A percentile compares a stretch with the other conserved stretches of the same genome.
Evolutionary conservation across 2,888 invertebrate species (phyloP).

Genomic region (Coleophora deauratella): DNA sequence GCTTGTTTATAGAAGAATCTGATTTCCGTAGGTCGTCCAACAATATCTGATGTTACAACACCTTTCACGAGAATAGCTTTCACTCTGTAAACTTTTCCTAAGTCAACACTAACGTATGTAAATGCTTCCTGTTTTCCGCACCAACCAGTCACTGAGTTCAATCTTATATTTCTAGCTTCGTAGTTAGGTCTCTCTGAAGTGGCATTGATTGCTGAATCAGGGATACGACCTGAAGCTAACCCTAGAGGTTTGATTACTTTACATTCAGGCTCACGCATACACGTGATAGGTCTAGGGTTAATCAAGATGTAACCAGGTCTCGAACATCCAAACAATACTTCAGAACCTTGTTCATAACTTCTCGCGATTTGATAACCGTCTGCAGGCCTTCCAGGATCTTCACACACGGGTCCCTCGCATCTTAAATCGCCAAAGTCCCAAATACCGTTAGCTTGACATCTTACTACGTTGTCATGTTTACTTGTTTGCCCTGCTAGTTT

Average conservation of each 20-base stretch:
- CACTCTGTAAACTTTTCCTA: conserved; percentile 93
- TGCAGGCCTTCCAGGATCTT: conserved; percentile 94
- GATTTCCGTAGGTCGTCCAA: conserved; percentile 96
- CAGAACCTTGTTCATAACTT: conserved; percentile 91
- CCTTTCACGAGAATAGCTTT: conserved; percentile 95
- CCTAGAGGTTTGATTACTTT: conserved; percentile 93
- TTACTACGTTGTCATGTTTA: conserved; percentile 92
- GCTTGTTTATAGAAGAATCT: conserved; percentile 97
- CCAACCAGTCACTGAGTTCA: conserved; percentile 96
- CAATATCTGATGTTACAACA: conserved; percentile 95
- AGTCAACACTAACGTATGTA: conserved; percentile 95
- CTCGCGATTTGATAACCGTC: conserved; percentile 91
- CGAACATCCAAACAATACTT: conserved; percentile 92
- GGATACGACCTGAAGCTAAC: conserved; percentile 91
- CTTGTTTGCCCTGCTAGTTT: conserved; percentile 94
- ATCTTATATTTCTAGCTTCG: conserved; percentile 89
- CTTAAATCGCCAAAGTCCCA: conserved; percentile 98
- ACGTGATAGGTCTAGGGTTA: conserved; percentile 91
- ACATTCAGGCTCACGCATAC: conserved; percentile 94
- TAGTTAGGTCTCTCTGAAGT: conserved; percentile 95
- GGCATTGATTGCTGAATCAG: conserved; percentile 95
- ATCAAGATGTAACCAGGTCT: conserved; percentile 94
- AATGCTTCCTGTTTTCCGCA: conserved; percentile 98
- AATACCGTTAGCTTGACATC: conserved; percentile 92
- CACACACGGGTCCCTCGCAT: conserved; percentile 97